A percentile compares a stretch with the other conserved stretches of the same genome.
These are phyloP conservation scores for Eristalis arbustorum DNA, from an alignment of 2,888 invertebrate genomes.

Conservation along the genomic window DNA sequence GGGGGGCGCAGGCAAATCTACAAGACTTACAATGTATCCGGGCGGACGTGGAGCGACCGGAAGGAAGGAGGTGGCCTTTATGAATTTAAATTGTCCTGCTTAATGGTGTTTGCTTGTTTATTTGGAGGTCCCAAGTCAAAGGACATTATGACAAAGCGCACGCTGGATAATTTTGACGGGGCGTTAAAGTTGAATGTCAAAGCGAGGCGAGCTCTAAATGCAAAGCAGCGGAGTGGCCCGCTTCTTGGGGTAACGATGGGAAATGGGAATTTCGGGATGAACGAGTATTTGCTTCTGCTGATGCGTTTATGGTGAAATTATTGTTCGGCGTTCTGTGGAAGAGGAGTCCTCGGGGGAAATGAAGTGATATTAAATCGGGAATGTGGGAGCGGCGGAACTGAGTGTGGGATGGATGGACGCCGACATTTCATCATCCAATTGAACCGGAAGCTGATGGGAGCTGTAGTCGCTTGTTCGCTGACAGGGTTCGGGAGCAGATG, in stretches of 20 bases:
- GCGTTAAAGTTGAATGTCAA: slow-evolving; percentile 14
- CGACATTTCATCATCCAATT: no score
- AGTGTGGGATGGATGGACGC: no score
- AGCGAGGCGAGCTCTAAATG: background rate
- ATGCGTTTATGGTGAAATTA: background rate
- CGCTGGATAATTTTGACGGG: slow-evolving; percentile 22
- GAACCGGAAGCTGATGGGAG: no score
- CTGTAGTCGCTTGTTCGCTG: no score
- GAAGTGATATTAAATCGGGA: background rate
- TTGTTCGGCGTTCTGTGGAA: background rate
- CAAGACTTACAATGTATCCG: slow-evolving; percentile 44
- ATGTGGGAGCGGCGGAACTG: background rate
- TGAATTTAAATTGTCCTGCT: slow-evolving; percentile 67
- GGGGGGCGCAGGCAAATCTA: slow-evolving; percentile 33
- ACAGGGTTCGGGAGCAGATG: no score
- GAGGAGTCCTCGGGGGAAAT: background rate
- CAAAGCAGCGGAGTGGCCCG: background rate
- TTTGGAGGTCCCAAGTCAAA: slow-evolving; percentile 28
- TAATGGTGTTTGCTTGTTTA: slow-evolving; percentile 54
- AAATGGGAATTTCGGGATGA: background rate
- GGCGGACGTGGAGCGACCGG: background rate
- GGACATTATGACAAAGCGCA: slow-evolving; percentile 30
- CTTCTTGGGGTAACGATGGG: background rate
- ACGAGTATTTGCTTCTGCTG: background rate
- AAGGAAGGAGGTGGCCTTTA: slow-evolving; percentile 40